Evolutionary conservation across 2,113 vertebrate species (phyloP).

Genomic region (Pantherophis guttatus): DNA sequence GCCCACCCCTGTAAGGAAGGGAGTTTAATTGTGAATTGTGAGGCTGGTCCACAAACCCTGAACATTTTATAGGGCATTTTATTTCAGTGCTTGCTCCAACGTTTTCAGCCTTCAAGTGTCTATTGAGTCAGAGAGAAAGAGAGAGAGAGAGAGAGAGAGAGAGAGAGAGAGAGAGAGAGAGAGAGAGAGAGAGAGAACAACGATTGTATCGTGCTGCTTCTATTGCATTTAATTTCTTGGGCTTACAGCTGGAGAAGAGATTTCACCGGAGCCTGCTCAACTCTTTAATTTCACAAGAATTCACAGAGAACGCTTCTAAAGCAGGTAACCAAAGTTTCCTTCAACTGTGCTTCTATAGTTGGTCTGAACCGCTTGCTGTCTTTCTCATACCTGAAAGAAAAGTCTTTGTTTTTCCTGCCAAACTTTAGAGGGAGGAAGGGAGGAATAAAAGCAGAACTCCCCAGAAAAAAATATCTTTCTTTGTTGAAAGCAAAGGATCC

Average conservation of each 20-base stretch:
- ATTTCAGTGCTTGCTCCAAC: not conserved
- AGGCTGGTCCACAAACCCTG: not conserved
- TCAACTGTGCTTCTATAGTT: not conserved
- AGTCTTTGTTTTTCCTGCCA: not conserved
- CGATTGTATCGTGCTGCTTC: not conserved
- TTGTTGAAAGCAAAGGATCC: not conserved
- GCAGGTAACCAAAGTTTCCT: not conserved
- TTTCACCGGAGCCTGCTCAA: not conserved
- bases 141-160: no score
- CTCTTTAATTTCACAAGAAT: not conserved
- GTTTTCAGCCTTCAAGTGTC: not conserved
- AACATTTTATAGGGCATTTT: not conserved
- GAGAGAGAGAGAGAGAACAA: no score
- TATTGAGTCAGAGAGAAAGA: not conserved
- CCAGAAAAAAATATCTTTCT: not conserved
- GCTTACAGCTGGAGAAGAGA: not conserved
- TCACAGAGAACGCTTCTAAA: not conserved
- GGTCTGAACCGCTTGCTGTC: not conserved
- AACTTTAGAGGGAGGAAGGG: no score
- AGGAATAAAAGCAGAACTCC: not conserved
- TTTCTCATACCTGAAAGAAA: not conserved
- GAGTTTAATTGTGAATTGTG: not conserved
- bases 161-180: no score
- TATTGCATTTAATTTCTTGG: not conserved
- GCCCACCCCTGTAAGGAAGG: not conserved